These are phyloP conservation scores for Tyrannus savana DNA, from an alignment of 2,113 vertebrate genomes.

Conservation along the genomic window DNA sequence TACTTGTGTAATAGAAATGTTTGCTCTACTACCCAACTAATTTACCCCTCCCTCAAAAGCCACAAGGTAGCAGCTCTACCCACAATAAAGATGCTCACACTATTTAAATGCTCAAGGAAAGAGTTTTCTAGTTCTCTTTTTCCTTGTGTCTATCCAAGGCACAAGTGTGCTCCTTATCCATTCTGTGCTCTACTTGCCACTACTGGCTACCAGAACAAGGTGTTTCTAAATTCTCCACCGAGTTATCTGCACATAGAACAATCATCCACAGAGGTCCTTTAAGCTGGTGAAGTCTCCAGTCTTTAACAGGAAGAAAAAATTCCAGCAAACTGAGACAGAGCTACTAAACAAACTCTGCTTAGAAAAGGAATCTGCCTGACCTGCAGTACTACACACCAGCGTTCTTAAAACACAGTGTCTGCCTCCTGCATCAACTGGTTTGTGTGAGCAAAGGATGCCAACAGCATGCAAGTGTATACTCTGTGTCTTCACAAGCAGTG, in stretches of 20 bases:
- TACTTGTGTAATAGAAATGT: not conserved
- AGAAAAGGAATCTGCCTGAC: not conserved
- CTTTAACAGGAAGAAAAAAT: not conserved
- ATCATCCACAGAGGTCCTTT: not conserved
- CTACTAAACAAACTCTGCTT: not conserved
- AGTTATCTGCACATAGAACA: not conserved
- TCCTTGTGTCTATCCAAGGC: not conserved
- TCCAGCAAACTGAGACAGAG: not conserved
- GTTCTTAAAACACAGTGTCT: not conserved
- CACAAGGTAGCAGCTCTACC: not conserved
- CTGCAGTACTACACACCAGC: not conserved
- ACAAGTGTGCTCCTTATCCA: not conserved
- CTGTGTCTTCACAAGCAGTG: not conserved
- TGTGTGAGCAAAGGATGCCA: not conserved
- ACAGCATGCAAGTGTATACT: not conserved
- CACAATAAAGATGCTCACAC: not conserved
- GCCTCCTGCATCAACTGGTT: not conserved
- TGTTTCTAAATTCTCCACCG: not conserved
- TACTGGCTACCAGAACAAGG: not conserved
- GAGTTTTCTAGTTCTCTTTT: not conserved
- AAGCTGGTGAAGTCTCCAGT: not conserved
- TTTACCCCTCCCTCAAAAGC: not conserved
- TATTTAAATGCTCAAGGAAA: not conserved
- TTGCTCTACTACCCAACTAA: not conserved
- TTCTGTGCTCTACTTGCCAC: not conserved